Percentiles rank a stretch among this genome's conserved stretches.
These are phyloP conservation scores for Boulengeromyrus knoepffleri DNA, from an alignment of 2,113 vertebrate species.

Conservation along the genomic window DNA sequence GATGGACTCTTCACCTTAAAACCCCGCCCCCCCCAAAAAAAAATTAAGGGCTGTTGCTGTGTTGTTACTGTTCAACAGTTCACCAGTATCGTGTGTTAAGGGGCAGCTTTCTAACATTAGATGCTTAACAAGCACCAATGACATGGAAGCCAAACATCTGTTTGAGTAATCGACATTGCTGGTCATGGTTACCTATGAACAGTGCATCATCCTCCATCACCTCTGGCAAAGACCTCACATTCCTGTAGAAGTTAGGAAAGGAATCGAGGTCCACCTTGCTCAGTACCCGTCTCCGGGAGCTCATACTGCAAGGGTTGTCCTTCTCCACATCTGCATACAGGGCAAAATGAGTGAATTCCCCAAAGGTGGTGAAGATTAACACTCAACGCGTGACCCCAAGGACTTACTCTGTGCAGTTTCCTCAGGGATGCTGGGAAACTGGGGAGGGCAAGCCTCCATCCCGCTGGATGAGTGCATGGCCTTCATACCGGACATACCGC, in stretches of 20 bases:
- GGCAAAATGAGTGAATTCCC: neutral
- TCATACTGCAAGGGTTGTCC: constrained; percentile 40
- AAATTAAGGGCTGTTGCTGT: neutral
- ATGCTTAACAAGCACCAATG: neutral
- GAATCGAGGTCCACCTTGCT: constrained; percentile 45
- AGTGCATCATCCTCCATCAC: constrained; percentile 36
- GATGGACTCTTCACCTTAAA: constrained; percentile 33
- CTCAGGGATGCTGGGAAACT: neutral
- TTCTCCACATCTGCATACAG: constrained; percentile 6
- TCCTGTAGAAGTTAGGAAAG: constrained; percentile 44
- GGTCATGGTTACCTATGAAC: constrained; percentile 24
- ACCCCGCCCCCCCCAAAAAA: neutral
- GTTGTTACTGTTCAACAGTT: neutral
- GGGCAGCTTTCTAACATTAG: no score
- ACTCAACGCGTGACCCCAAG: neutral
- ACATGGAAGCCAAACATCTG: neutral
- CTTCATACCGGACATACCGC: neutral
- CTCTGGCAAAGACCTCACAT: constrained; percentile 52
- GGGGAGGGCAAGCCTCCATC: neutral
- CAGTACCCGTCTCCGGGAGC: constrained; percentile 52
- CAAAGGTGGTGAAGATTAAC: neutral
- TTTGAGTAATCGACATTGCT: neutral
- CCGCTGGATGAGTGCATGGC: neutral
- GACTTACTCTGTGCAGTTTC: neutral
- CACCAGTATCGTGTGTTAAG: neutral